These are phyloP conservation scores for Sebastes umbrosus DNA, from an alignment of 2,797 vertebrate species.

Conservation along the genomic window DNA sequence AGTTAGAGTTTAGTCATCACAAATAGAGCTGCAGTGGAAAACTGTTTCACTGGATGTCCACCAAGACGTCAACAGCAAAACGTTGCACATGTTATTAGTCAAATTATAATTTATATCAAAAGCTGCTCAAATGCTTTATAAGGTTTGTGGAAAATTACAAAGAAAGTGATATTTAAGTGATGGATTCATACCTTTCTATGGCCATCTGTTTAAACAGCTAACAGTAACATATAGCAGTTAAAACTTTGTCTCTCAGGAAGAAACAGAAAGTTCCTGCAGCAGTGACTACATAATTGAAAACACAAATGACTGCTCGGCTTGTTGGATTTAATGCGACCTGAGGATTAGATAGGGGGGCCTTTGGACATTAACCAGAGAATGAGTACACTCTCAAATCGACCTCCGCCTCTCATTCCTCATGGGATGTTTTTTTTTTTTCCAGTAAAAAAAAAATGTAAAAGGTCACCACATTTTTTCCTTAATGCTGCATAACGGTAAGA, in stretches of 20 bases:
- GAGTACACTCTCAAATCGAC: constrained; percentile 71
- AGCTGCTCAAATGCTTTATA: neutral
- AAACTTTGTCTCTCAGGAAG: constrained; percentile 29
- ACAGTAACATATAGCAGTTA: constrained; percentile 40
- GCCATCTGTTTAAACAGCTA: constrained; percentile 37
- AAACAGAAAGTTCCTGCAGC: constrained; percentile 62
- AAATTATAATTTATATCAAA: neutral
- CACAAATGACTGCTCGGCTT: constrained; percentile 77
- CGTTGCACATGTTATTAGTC: neutral
- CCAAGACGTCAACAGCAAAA: neutral
- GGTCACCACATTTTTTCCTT: constrained; percentile 81
- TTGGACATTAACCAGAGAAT: constrained; percentile 83
- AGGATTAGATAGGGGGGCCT: constrained; percentile 79
- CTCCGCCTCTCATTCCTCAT: constrained; percentile 74
- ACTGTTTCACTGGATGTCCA: neutral
- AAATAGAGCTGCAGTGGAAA: neutral
- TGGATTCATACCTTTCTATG: constrained; percentile 22
- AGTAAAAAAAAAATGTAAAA: constrained; percentile 76
- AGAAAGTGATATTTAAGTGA: constrained; percentile 20
- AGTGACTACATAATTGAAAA: constrained; percentile 79
- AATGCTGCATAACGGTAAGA: constrained; percentile 75
- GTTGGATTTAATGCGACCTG: constrained; percentile 81
- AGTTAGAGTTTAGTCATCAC: neutral
- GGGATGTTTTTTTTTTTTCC: constrained; percentile 50
- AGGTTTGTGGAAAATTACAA: constrained; percentile 13